A percentile compares a stretch with the other conserved stretches of the same genome.
Evolutionary conservation across 2,113 vertebrate species (phyloP).

Genomic region (Odocoileus virginianus): DNA sequence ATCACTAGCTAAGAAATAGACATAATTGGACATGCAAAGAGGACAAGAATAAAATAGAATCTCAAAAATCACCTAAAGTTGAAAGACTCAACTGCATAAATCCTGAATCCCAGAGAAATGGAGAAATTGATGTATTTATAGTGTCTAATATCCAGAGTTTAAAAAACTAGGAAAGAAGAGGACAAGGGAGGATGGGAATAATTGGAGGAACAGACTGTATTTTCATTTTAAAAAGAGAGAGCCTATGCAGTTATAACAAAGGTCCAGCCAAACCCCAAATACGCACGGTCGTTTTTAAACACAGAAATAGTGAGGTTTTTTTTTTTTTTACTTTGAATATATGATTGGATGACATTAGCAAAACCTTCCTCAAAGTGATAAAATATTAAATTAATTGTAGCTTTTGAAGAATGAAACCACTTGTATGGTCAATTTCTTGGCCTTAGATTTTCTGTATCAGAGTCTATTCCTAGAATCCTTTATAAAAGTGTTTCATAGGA

Average conservation of each 20-base stretch:
- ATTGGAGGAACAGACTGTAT: background rate
- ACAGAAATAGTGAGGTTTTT: slow-evolving; percentile 3
- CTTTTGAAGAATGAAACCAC: background rate
- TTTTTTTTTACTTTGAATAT: slow-evolving; percentile 1
- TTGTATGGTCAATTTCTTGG: background rate
- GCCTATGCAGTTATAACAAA: background rate
- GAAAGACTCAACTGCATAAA: background rate
- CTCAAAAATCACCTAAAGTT: slow-evolving; percentile 5
- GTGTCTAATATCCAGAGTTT: background rate
- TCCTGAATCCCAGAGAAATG: background rate
- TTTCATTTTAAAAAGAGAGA: slow-evolving; percentile 4
- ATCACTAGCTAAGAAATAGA: slow-evolving; percentile 55
- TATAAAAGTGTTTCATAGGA: background rate
- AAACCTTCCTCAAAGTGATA: background rate
- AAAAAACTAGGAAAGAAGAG: background rate
- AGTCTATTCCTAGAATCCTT: slow-evolving; percentile 16
- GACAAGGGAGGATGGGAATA: background rate
- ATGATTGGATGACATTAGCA: background rate
- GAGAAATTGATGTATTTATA: slow-evolving; percentile 2
- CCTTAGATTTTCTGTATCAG: background rate
- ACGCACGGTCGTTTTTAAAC: background rate
- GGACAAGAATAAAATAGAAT: slow-evolving; percentile 15
- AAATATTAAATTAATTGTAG: slow-evolving; percentile 29
- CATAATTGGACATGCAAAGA: background rate
- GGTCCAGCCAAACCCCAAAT: slow-evolving; percentile 16